phyloP scores from a whole-genome alignment of 2,797 vertebrate genomes.

The Neoniphon sammara region DNA sequence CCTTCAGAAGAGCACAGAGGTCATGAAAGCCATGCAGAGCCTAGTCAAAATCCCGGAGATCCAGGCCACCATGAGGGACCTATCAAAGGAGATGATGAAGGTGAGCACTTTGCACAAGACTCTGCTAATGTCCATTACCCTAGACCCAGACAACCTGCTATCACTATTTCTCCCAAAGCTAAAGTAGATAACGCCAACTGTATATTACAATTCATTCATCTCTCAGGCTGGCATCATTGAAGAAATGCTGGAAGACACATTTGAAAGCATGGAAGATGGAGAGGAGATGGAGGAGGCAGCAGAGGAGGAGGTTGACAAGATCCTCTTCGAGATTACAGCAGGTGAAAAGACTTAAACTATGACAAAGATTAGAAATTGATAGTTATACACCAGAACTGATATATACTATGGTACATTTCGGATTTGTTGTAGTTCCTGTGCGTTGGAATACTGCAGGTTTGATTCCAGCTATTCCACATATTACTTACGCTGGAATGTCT shows the following conservation, averaged over 20 bases:
- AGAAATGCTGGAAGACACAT: constrained; percentile 97
- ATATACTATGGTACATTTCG: neutral
- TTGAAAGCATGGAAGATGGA: constrained; percentile 96
- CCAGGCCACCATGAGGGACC: constrained; percentile 95
- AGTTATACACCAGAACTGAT: neutral
- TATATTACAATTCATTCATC: neutral
- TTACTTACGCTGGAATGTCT: neutral
- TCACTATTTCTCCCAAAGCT: neutral
- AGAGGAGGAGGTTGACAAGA: constrained; percentile 95
- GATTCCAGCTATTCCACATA: neutral
- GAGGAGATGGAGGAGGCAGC: constrained; percentile 98
- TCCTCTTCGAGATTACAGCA: constrained; percentile 97
- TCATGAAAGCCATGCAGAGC: constrained; percentile 99
- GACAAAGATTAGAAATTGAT: neutral
- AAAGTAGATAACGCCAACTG: neutral
- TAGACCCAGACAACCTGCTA: neutral
- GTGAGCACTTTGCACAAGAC: constrained; percentile 71
- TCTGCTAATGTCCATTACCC: neutral
- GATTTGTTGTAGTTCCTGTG: neutral
- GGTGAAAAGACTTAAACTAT: constrained; percentile 78
- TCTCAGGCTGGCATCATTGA: constrained; percentile 91
- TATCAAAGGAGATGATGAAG: constrained; percentile 99
- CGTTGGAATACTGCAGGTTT: neutral
- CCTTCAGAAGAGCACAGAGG: constrained; percentile 96
- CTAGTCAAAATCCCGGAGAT: constrained; percentile 97